Conservation (phyloP, 2,113 vertebrate genomes). For the Trachemys scripta region DNA sequence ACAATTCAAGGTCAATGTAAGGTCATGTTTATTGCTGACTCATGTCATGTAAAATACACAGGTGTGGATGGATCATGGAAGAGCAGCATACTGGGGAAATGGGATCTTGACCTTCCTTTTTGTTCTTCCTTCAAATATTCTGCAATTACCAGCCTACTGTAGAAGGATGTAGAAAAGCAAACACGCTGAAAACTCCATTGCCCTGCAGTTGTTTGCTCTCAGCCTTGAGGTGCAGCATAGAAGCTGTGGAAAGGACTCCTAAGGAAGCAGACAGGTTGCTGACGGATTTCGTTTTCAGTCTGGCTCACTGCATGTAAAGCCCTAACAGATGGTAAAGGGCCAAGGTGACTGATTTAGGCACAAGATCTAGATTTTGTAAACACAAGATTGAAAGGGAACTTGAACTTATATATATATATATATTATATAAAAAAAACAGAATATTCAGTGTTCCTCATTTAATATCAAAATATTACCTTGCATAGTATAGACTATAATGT, state of each 20-base stretch:
- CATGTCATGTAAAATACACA: background rate
- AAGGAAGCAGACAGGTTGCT: background rate
- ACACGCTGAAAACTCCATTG: rapidly evolving
- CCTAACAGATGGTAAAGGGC: background rate
- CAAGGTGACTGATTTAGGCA: background rate
- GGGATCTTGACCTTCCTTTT: constrained; percentile 55
- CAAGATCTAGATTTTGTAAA: background rate
- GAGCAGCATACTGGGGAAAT: background rate
- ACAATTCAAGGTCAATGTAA: background rate
- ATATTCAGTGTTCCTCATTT: constrained; percentile 18
- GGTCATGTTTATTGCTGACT: background rate
- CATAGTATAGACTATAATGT: background rate
- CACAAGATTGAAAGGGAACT: background rate
- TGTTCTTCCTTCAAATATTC: constrained; percentile 40
- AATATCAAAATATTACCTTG: constrained; percentile 34
- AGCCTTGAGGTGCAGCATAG: rapidly evolving
- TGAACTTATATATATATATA: background rate
- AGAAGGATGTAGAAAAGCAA: constrained; percentile 16
- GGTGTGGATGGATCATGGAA: background rate
- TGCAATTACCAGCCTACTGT: background rate
- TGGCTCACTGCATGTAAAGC: background rate
- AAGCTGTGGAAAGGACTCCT: background rate
- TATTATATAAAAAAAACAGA: too few relatives aligned
- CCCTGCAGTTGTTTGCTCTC: background rate
- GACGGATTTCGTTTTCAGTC: background rate